These are phyloP conservation scores for Pseudochromis fuscus DNA, from an alignment of 2,797 vertebrate species.

Conservation along the genomic window DNA sequence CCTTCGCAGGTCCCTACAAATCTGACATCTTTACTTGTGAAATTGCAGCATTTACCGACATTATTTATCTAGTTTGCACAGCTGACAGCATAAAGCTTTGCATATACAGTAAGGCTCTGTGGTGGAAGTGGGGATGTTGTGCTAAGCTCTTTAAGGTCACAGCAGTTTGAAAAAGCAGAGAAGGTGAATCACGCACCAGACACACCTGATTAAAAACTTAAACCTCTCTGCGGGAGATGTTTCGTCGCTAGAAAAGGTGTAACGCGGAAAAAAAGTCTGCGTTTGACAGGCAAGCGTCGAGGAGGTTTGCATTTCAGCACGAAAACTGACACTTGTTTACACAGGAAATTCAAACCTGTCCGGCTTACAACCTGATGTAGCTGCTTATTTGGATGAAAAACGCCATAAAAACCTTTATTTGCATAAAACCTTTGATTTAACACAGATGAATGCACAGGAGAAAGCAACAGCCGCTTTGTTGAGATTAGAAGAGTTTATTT, in stretches of 20 bases:
- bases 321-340: constrained; percentile 85
- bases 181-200: constrained; percentile 77
- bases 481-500: constrained; percentile 87
- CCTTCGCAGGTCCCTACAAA: constrained; percentile 48
- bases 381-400: constrained; percentile 79
- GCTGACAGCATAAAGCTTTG: constrained; percentile 76
- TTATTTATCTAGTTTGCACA: constrained; percentile 81
- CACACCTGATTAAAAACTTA: constrained; percentile 77
- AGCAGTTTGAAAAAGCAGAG: constrained; percentile 59
- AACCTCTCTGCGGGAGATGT: constrained; percentile 57
- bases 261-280: constrained; percentile 46
- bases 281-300: constrained; percentile 68
- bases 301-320: constrained; percentile 66
- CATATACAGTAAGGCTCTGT: constrained; percentile 52
- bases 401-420: constrained; percentile 74
- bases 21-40: constrained; percentile 63
- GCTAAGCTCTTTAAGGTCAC: constrained; percentile 83
- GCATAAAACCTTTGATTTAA: constrained; percentile 87
- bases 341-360: constrained; percentile 81
- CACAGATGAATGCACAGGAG: constrained; percentile 76
- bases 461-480: constrained; percentile 79
- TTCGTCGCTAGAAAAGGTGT: constrained; percentile 62
- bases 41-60: constrained; percentile 57
- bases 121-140: constrained; percentile 68
- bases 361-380: constrained; percentile 77